Percentiles rank a stretch among this genome's conserved stretches.
Conservation (phyloP, 2,797 vertebrate genomes). For the Trematomus bernacchii region DNA sequence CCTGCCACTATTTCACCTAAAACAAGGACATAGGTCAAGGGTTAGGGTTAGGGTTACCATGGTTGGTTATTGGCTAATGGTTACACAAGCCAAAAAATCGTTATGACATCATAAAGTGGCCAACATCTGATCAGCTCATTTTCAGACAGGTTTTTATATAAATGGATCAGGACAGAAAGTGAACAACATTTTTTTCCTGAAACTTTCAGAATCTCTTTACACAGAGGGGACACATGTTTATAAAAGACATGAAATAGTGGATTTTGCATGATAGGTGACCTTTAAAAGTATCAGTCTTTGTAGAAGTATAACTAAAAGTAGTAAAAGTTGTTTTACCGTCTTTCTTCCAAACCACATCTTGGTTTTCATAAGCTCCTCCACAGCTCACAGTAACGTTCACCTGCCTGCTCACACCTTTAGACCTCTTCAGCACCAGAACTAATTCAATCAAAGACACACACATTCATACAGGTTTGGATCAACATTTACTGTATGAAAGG, state of each 20-base stretch:
- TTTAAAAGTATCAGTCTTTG: background rate
- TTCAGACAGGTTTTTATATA: no score
- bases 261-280: background rate
- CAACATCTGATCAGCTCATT: no score
- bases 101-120: no score
- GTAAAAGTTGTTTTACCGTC: slow-evolving; percentile 53
- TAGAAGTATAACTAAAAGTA: background rate
- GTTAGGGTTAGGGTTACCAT: no score
- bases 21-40: slow-evolving; percentile 16
- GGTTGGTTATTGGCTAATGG: no score
- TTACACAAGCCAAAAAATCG: no score
- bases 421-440: slow-evolving; percentile 81
- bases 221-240: no score
- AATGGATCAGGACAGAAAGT: no score
- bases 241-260: no score
- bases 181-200: no score
- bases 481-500: slow-evolving; percentile 3
- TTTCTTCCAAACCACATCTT: slow-evolving; percentile 78
- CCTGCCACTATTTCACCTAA: slow-evolving; percentile 39
- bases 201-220: no score
- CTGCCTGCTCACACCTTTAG: background rate
- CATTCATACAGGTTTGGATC: background rate
- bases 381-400: slow-evolving; percentile 71
- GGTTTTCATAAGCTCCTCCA: slow-evolving; percentile 62
- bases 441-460: slow-evolving; percentile 4